phyloP scores from a whole-genome alignment of 2,797 vertebrate genomes.

The Coregonus ussuriensis region DNA sequence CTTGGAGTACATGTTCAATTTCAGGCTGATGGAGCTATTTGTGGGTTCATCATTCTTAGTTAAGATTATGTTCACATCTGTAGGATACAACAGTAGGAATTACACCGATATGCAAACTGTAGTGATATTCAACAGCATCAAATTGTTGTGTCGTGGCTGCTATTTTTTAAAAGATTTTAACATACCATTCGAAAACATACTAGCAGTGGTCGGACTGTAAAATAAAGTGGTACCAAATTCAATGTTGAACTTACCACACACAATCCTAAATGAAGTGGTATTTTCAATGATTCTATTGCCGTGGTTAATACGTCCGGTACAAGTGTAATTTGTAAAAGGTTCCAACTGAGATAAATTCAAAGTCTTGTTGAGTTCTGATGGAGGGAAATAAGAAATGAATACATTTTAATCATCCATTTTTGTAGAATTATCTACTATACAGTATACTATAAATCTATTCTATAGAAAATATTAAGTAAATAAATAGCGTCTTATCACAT shows the following conservation, averaged over 20 bases:
- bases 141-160: background rate
- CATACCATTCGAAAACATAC: background rate
- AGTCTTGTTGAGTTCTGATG: too few relatives aligned
- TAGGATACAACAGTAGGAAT: background rate
- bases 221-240: background rate
- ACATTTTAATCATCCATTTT: too few relatives aligned
- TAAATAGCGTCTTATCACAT: too few relatives aligned
- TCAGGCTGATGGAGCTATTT: background rate
- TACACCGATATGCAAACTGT: background rate
- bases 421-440: too few relatives aligned
- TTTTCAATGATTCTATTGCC: fast-evolving
- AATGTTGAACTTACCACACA: background rate
- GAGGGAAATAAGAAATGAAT: too few relatives aligned
- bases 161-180: background rate
- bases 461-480: too few relatives aligned
- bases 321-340: background rate
- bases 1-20: fast-evolving
- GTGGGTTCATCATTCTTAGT: fast-evolving
- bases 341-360: background rate
- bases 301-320: background rate
- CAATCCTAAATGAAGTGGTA: background rate
- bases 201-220: background rate
- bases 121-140: background rate
- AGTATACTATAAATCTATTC: too few relatives aligned
- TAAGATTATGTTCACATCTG: background rate